Conservation (phyloP, 1,140 invertebrate species). For the Atta cephalotes region DNA sequence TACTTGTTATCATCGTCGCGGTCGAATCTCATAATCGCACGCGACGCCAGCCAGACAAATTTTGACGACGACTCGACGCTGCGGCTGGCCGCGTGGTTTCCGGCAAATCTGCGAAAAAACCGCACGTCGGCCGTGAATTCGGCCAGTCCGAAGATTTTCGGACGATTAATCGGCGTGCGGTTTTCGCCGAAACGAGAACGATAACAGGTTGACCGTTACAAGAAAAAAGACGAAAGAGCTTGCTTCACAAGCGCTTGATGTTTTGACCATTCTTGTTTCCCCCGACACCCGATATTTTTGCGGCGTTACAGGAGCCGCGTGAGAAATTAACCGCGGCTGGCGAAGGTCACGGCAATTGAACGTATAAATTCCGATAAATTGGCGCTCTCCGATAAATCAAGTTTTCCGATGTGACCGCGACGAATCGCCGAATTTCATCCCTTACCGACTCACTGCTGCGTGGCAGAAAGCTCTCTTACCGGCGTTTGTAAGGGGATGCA, state of each 20-base stretch:
- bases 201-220: constrained; percentile 59
- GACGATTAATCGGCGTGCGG: constrained; percentile 75
- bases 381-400: constrained; percentile 76
- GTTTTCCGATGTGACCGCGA: constrained; percentile 68
- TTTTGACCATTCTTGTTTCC: constrained; percentile 68
- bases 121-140: constrained; percentile 58
- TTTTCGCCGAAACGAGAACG: constrained; percentile 69
- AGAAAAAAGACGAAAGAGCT: constrained; percentile 66
- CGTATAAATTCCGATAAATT: constrained; percentile 81
- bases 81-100: constrained; percentile 68
- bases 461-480: constrained; percentile 71
- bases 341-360: constrained; percentile 77
- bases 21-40: constrained; percentile 67
- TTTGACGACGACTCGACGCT: constrained; percentile 69
- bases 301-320: constrained; percentile 65
- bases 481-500: constrained; percentile 35
- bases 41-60: constrained; percentile 64
- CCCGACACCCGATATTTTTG: constrained; percentile 74
- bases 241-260: constrained; percentile 15
- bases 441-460: constrained; percentile 66
- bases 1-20: neutral
- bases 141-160: constrained; percentile 63
- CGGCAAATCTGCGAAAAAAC: constrained; percentile 68
- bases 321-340: constrained; percentile 73
- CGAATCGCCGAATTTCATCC: constrained; percentile 41